These are phyloP conservation scores for Lacanobia oleracea DNA, from an alignment of 2,888 invertebrate genomes.

Conservation along the genomic window DNA sequence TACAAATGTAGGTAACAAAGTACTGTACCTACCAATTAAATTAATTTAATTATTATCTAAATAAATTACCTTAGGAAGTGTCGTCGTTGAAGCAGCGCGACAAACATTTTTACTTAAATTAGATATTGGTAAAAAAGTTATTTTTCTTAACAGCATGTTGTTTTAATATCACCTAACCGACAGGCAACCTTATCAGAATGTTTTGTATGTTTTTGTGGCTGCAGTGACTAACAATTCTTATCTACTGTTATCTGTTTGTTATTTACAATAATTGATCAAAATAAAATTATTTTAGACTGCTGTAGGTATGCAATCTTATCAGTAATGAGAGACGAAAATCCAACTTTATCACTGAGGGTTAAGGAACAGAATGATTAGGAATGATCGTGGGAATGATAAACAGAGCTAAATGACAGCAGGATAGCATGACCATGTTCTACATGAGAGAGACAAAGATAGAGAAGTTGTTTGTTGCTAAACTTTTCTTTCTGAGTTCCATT, in stretches of 20 bases:
- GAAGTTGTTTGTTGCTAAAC: background rate
- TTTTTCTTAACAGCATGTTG: slow-evolving; percentile 64
- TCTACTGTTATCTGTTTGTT: slow-evolving; percentile 9
- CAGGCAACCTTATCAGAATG: background rate
- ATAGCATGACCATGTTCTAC: background rate
- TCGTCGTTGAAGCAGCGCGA: slow-evolving; percentile 67
- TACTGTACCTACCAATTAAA: background rate
- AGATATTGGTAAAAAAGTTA: slow-evolving; percentile 45
- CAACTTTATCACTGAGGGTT: background rate
- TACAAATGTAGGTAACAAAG: background rate
- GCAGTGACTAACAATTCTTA: background rate
- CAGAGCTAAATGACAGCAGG: slow-evolving; percentile 24
- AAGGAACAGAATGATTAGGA: slow-evolving; percentile 5
- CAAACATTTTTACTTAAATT: slow-evolving; percentile 56
- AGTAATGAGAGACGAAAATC: background rate
- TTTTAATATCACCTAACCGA: background rate
- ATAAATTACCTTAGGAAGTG: slow-evolving; percentile 68
- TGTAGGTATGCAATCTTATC: slow-evolving; percentile 4
- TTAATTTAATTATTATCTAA: background rate
- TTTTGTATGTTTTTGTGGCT: background rate
- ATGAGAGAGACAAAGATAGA: slow-evolving; percentile 10
- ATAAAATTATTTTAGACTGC: background rate
- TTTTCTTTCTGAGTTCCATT: background rate
- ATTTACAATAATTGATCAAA: background rate
- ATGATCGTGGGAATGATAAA: background rate